Percentiles rank a stretch among this genome's conserved stretches.
phyloP scores from a whole-genome alignment of 2,888 invertebrate genomes.

The Cryptophagus acutangulus region DNA sequence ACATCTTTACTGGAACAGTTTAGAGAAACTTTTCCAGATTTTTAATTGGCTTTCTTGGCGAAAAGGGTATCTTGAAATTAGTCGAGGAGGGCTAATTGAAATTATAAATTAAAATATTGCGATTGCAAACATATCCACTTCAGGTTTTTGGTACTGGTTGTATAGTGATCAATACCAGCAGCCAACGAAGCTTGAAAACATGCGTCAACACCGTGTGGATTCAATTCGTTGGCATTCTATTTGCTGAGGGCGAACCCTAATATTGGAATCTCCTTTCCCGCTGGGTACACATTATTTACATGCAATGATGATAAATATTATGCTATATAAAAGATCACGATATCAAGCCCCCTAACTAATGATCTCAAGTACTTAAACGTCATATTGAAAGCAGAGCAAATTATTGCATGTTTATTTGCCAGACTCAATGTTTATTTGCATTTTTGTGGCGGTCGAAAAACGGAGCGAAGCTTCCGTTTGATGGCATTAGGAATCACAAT shows the following conservation, averaged over 20 bases:
- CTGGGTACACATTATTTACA: slow-evolving; percentile 49
- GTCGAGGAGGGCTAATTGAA: no score
- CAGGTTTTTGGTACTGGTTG: slow-evolving; percentile 36
- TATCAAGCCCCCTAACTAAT: slow-evolving; percentile 21
- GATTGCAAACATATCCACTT: slow-evolving; percentile 33
- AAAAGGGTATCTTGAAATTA: no score
- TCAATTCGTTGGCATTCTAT: slow-evolving; percentile 20
- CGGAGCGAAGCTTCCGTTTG: slow-evolving; percentile 8
- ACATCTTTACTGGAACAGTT: no score
- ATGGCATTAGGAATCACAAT: no score
- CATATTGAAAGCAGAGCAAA: slow-evolving; percentile 36
- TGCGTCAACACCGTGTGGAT: slow-evolving; percentile 52
- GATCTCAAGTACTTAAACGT: slow-evolving; percentile 35
- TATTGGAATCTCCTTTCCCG: slow-evolving; percentile 35
- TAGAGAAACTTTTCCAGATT: no score
- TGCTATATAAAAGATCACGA: slow-evolving; percentile 41
- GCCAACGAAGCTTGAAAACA: slow-evolving; percentile 58
- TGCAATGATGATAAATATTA: slow-evolving; percentile 45
- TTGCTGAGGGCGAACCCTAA: slow-evolving; percentile 19
- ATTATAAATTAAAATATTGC: no score
- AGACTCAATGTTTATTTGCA: slow-evolving; percentile 14
- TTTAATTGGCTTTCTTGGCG: no score
- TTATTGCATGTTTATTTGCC: slow-evolving; percentile 33
- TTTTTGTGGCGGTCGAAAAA: no score
- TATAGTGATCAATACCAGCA: slow-evolving; percentile 56